Conservation (phyloP, 2,797 vertebrate species). For the Oryzias dopingdopingensis region DNA sequence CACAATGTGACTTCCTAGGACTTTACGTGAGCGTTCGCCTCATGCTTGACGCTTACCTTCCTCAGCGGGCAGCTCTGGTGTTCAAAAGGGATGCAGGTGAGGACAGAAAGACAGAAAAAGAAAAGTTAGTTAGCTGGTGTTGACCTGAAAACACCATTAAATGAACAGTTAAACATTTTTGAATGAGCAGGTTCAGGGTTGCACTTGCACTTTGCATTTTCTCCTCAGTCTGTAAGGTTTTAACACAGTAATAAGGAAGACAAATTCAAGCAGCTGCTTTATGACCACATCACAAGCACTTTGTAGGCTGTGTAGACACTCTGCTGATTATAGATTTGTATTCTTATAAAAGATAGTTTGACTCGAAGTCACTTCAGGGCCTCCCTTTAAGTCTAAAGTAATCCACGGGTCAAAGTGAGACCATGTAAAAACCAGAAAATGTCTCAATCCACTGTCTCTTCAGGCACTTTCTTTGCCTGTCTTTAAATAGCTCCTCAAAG, state of each 20-base stretch:
- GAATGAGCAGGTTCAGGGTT: no score
- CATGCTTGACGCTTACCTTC: slow-evolving; percentile 68
- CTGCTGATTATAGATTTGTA: slow-evolving; percentile 55
- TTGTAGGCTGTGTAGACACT: background rate
- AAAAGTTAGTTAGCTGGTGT: slow-evolving; percentile 9
- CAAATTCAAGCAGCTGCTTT: no score
- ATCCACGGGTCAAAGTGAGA: slow-evolving; percentile 55
- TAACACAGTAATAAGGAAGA: no score
- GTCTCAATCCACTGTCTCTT: slow-evolving; percentile 78
- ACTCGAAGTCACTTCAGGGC: slow-evolving; percentile 44
- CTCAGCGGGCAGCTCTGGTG: slow-evolving; percentile 79
- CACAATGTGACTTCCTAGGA: no score
- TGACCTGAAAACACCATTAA: background rate
- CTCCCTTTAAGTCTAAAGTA: slow-evolving; percentile 65
- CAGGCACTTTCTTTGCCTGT: slow-evolving; percentile 66
- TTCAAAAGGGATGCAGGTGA: slow-evolving; percentile 10
- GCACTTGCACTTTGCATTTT: no score
- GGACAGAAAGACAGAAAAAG: background rate
- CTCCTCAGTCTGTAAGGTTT: no score
- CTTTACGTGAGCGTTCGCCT: no score
- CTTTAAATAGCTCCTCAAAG: slow-evolving; percentile 78
- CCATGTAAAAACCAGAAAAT: slow-evolving; percentile 76
- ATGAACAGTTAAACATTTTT: no score
- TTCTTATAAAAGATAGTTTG: slow-evolving; percentile 40
- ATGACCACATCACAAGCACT: no score